Percentiles rank a stretch among this genome's conserved stretches.
Conservation (phyloP, 2,113 vertebrate genomes). For the Brienomyrus longianalis region DNA sequence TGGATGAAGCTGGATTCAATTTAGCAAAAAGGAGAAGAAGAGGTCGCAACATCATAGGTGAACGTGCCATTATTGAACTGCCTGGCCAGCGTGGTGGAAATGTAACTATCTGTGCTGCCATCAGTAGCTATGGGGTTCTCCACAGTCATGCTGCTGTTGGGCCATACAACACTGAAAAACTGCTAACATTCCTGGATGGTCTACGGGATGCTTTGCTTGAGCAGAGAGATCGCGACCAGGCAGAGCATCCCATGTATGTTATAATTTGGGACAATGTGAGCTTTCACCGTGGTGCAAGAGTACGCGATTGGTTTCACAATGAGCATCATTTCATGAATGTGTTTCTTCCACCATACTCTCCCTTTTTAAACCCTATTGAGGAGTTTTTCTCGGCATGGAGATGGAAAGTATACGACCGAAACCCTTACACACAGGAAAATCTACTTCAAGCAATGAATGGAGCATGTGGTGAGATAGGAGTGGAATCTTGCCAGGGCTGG, state of each 20-base stretch:
- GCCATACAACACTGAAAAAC: not conserved
- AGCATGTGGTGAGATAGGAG: not conserved
- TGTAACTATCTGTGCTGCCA: slow-evolving; percentile 18
- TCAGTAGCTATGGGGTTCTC: slow-evolving; percentile 16
- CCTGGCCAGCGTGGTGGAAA: slow-evolving; percentile 7
- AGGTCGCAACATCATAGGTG: slow-evolving; percentile 13
- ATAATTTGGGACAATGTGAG: not conserved
- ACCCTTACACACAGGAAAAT: not conserved
- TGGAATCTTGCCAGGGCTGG: not conserved
- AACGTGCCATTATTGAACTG: not conserved
- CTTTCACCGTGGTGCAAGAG: not conserved
- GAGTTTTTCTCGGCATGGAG: too few species aligned
- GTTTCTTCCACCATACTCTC: not conserved
- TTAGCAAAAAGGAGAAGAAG: not conserved
- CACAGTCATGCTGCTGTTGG: not conserved
- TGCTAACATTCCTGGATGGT: not conserved
- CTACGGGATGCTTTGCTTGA: not conserved
- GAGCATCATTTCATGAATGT: not conserved
- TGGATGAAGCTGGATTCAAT: slow-evolving; percentile 20
- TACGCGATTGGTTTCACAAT: not conserved
- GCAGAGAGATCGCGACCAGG: not conserved
- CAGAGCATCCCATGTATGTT: not conserved
- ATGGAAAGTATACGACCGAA: too few species aligned
- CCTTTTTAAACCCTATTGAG: too few species aligned
- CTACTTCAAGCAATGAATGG: not conserved